Evolutionary conservation across 2,113 vertebrate genomes (phyloP).

Genomic region (Reinhardtius hippoglossoides): DNA sequence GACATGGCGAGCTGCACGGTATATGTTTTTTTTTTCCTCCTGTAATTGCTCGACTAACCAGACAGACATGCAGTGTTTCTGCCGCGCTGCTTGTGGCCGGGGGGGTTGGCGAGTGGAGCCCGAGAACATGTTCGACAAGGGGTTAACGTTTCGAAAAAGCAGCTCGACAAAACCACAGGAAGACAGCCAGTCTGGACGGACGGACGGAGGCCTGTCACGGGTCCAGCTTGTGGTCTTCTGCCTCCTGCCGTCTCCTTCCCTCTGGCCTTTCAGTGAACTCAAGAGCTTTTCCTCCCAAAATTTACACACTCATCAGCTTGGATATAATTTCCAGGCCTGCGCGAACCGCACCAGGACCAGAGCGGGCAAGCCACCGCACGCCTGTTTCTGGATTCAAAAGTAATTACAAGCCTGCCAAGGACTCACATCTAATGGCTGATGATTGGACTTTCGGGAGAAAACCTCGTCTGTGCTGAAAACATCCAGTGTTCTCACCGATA

Average conservation of each 20-base stretch:
- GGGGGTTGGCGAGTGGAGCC: slow-evolving; percentile 47
- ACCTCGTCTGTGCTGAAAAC: slow-evolving; percentile 21
- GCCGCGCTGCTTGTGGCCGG: slow-evolving; percentile 56
- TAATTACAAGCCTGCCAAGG: slow-evolving; percentile 57
- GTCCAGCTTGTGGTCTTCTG: slow-evolving; percentile 67
- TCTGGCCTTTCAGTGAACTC: slow-evolving; percentile 68
- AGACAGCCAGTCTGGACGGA: slow-evolving; percentile 78
- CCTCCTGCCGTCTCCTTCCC: slow-evolving; percentile 39
- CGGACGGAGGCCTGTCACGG: slow-evolving; percentile 63
- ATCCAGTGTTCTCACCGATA: slow-evolving; percentile 20
- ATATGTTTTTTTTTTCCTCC: slow-evolving; percentile 6
- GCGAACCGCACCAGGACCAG: slow-evolving; percentile 51
- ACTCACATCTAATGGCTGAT: slow-evolving; percentile 46
- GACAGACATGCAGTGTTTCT: slow-evolving; percentile 39
- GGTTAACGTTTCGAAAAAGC: slow-evolving; percentile 74
- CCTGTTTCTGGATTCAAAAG: slow-evolving; percentile 59
- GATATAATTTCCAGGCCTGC: slow-evolving; percentile 54
- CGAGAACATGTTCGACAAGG: slow-evolving; percentile 70
- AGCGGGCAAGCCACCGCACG: slow-evolving; percentile 49
- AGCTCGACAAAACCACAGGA: slow-evolving; percentile 71
- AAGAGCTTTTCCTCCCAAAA: slow-evolving; percentile 52
- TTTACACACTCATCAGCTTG: slow-evolving; percentile 65
- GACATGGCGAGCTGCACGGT: slow-evolving; percentile 54
- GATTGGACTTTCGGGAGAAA: slow-evolving; percentile 33
- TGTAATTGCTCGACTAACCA: slow-evolving; percentile 59